Percentiles rank a stretch among this genome's conserved stretches.
phyloP scores from a whole-genome alignment of 2,888 invertebrate species.

The Lordiphosa andalusiaca region DNA sequence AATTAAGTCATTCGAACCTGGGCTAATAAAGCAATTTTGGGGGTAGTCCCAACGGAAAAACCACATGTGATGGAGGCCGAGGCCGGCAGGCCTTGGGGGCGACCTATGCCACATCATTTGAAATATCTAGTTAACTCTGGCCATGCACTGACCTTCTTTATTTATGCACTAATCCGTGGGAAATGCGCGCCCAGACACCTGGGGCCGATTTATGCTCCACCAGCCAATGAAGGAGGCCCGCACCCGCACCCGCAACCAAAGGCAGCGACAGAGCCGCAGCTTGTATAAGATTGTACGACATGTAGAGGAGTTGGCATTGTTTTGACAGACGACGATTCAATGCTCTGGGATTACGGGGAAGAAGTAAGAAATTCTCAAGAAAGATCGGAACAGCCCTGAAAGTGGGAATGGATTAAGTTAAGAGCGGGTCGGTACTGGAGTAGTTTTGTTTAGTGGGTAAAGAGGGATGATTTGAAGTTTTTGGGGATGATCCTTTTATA shows the following conservation, averaged over 20 bases:
- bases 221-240: slow-evolving; percentile 44
- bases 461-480: too few relatives aligned
- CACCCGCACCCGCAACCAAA: slow-evolving; percentile 61
- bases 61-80: slow-evolving; percentile 1
- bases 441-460: too few relatives aligned
- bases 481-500: too few relatives aligned
- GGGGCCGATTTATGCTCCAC: slow-evolving; percentile 70
- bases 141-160: slow-evolving; percentile 64
- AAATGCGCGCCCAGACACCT: slow-evolving; percentile 64
- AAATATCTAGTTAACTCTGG: slow-evolving; percentile 64
- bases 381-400: too few relatives aligned
- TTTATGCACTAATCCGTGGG: slow-evolving; percentile 73
- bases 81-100: slow-evolving; percentile 6
- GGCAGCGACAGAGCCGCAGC: slow-evolving; percentile 11
- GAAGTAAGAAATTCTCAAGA: too few relatives aligned
- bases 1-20: slow-evolving; percentile 55
- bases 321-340: neutral
- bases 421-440: too few relatives aligned
- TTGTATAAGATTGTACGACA: neutral
- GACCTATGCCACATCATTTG: slow-evolving; percentile 39
- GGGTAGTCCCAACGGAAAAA: slow-evolving; percentile 4
- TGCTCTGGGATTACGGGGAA: slow-evolving; percentile 3
- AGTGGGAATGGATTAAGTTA: too few relatives aligned
- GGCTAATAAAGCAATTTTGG: slow-evolving; percentile 61
- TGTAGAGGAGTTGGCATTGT: neutral